These are phyloP conservation scores for Venturia canescens DNA, from an alignment of 1,140 invertebrate genomes.

Conservation along the genomic window DNA sequence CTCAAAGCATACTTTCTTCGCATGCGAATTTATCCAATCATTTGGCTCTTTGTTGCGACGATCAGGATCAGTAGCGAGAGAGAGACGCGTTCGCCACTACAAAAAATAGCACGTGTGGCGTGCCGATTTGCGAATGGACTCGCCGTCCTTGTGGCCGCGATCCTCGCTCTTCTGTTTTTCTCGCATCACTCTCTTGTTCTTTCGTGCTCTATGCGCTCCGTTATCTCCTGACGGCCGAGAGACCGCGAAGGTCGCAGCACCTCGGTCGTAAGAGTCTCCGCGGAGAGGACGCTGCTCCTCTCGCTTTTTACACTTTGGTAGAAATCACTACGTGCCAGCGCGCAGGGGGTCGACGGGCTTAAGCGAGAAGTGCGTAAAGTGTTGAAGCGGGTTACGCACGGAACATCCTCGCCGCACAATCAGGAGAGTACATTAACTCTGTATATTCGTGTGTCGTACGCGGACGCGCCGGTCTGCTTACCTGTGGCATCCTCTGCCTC, in stretches of 20 bases:
- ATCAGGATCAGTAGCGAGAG: neutral
- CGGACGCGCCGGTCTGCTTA: neutral
- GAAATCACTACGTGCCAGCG: neutral
- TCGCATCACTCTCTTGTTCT: too few species aligned
- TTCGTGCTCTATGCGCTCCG: neutral
- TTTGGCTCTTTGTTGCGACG: neutral
- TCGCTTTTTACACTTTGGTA: neutral
- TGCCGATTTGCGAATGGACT: constrained; percentile 25
- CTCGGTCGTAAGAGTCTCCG: neutral
- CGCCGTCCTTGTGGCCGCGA: constrained; percentile 19
- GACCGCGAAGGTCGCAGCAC: constrained; percentile 20
- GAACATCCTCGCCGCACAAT: constrained; percentile 12
- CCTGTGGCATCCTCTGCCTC: neutral
- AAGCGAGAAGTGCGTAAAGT: constrained; percentile 46
- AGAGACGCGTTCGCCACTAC: constrained; percentile 23
- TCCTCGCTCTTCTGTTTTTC: neutral
- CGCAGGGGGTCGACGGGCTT: constrained; percentile 37
- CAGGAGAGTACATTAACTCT: neutral
- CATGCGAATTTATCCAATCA: neutral
- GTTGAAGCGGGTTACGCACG: constrained; percentile 35
- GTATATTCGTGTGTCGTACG: neutral
- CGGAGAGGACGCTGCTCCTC: neutral
- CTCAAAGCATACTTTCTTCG: too few species aligned
- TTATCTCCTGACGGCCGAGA: constrained; percentile 17
- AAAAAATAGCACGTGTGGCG: neutral